Conservation (phyloP, 1,140 invertebrate species). For the Metaphire vulgaris region DNA sequence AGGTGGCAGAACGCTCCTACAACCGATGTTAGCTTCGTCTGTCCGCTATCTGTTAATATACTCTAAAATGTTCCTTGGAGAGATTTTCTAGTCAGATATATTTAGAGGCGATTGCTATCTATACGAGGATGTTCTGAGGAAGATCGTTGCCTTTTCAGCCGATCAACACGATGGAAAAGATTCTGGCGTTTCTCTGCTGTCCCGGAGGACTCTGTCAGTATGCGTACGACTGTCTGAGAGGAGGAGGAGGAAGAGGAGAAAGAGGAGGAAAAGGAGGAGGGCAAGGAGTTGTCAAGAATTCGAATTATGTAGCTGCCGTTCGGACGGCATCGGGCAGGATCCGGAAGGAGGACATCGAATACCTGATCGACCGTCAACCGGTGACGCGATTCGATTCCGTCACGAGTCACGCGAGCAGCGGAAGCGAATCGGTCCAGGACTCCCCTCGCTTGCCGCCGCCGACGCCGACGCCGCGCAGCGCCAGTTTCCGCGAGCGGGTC, state of each 20-base stretch:
- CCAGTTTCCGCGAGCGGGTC: constrained; percentile 13
- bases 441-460: no score
- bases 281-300: no score
- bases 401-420: constrained; percentile 1
- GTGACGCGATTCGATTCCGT: not conserved
- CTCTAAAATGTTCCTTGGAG: no score
- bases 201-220: not conserved
- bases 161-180: not conserved
- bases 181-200: not conserved
- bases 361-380: not conserved
- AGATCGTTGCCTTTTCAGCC: no score
- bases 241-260: not conserved
- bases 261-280: no score
- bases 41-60: no score
- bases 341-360: not conserved
- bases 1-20: no score
- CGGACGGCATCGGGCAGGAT: not conserved
- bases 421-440: constrained; percentile 7
- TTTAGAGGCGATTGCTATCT: no score
- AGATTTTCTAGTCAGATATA: no score
- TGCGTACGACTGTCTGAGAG: not conserved
- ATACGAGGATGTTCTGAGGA: no score
- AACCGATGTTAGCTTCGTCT: no score
- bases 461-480: no score
- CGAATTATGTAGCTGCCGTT: not conserved